Percentiles rank a stretch among this genome's conserved stretches.
These are phyloP conservation scores for Sebastes oblongus DNA, from an alignment of 2,797 vertebrate genomes.

Conservation along the genomic window DNA sequence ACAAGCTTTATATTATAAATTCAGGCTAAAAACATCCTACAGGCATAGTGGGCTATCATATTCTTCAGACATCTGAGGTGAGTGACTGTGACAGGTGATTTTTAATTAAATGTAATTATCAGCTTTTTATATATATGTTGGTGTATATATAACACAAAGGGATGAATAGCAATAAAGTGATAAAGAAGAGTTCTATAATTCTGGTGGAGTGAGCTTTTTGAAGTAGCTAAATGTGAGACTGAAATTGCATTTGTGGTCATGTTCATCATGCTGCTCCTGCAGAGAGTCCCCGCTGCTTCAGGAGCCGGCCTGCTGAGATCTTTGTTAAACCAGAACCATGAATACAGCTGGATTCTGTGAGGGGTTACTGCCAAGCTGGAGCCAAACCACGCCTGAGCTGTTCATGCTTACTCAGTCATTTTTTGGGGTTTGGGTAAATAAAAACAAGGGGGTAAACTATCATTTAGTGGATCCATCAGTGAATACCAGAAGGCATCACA, in stretches of 20 bases:
- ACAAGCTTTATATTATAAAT: neutral
- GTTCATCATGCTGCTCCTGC: slow-evolving; percentile 31
- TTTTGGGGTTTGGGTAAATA: neutral
- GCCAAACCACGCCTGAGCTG: neutral
- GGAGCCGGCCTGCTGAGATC: slow-evolving; percentile 28
- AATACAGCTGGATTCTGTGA: slow-evolving; percentile 44
- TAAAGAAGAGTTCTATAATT: neutral
- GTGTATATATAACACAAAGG: slow-evolving; percentile 7
- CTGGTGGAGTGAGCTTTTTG: neutral
- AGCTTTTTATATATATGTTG: neutral
- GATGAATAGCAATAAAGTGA: slow-evolving; percentile 5
- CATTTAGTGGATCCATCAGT: neutral
- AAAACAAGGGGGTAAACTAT: slow-evolving; percentile 4
- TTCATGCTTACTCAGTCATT: neutral
- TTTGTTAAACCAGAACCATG: slow-evolving; percentile 35
- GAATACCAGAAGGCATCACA: neutral
- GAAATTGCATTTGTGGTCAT: slow-evolving; percentile 28
- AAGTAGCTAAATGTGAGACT: slow-evolving; percentile 1
- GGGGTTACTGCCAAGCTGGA: slow-evolving; percentile 20
- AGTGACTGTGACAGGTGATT: neutral
- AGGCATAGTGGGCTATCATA: neutral
- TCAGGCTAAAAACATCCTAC: neutral
- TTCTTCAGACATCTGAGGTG: neutral
- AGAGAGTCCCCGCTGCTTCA: slow-evolving; percentile 35
- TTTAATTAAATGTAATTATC: neutral